These are phyloP conservation scores for Hippocampus kuda DNA, from an alignment of 2,797 vertebrate genomes.

Conservation along the genomic window DNA sequence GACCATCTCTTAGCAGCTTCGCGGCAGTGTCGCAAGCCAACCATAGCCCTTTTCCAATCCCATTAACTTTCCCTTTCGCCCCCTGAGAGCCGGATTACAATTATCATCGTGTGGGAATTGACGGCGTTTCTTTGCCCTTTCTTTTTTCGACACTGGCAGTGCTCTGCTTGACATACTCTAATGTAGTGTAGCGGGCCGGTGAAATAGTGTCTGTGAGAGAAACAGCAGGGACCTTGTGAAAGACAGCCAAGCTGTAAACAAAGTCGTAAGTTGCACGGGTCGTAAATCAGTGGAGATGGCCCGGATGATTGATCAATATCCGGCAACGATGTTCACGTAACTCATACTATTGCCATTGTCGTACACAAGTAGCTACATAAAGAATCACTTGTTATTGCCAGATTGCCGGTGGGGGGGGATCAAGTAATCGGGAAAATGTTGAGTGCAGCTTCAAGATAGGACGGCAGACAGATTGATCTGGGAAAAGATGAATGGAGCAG, in stretches of 20 bases:
- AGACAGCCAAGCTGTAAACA: background rate
- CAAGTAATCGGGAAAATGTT: constrained; percentile 4
- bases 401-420: background rate
- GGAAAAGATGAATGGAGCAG: constrained; percentile 19
- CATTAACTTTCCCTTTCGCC: constrained; percentile 1
- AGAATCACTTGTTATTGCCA: background rate
- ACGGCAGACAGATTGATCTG: constrained; percentile 8
- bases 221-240: constrained; percentile 1
- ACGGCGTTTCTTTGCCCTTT: constrained; percentile 1
- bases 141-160: background rate
- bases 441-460: constrained; percentile 2
- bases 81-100: background rate
- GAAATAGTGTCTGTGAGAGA: background rate
- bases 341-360: background rate
- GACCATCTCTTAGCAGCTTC: background rate
- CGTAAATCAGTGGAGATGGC: background rate
- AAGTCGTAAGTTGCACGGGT: background rate
- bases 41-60: constrained; percentile 1
- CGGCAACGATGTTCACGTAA: background rate
- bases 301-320: background rate
- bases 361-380: background rate
- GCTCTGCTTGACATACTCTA: background rate
- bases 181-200: no score
- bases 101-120: background rate
- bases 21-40: background rate